phyloP scores from a whole-genome alignment of 2,888 invertebrate species.

The Catonia carolina region DNA sequence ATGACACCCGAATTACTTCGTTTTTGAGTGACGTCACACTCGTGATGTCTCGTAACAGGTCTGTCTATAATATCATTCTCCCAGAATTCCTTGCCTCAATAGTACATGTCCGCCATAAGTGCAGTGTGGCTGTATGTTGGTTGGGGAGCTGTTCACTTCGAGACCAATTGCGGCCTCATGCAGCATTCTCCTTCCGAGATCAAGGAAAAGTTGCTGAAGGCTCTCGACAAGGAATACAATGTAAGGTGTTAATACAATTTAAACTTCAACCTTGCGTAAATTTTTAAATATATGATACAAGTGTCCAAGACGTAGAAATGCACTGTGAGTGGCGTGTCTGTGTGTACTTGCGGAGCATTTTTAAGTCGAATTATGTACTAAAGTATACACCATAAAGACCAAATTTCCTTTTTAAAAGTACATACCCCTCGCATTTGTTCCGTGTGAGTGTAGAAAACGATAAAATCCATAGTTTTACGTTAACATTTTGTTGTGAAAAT shows the following conservation, averaged over 20 bases:
- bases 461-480: conserved; percentile 28
- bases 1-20: conserved; percentile 28
- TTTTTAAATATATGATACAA: conserved; percentile 15
- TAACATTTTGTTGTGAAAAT: conserved; percentile 35
- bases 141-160: conserved; percentile 44
- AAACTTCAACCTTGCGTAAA: conserved; percentile 20
- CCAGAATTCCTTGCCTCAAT: conserved; percentile 38
- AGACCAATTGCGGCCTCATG: conserved; percentile 48
- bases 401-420: conserved; percentile 22
- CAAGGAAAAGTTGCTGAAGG: conserved; percentile 92
- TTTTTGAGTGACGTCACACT: conserved; percentile 34
- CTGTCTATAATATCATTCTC: conserved; percentile 35
- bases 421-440: conserved; percentile 26
- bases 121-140: conserved; percentile 44
- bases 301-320: conserved; percentile 24
- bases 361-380: conserved; percentile 12
- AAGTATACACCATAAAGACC: conserved; percentile 24
- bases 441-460: conserved; percentile 27
- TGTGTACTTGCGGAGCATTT: conserved; percentile 24
- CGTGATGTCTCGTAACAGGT: conserved; percentile 32
- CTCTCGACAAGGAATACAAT: conserved; percentile 96
- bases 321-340: conserved; percentile 25
- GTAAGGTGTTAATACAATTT: conserved; percentile 55
- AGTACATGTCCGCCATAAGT: conserved; percentile 47
- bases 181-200: conserved; percentile 63